A percentile compares a stretch with the other conserved stretches of the same genome.
Conservation (phyloP, 2,113 vertebrate genomes). For the Tapirus terrestris region DNA sequence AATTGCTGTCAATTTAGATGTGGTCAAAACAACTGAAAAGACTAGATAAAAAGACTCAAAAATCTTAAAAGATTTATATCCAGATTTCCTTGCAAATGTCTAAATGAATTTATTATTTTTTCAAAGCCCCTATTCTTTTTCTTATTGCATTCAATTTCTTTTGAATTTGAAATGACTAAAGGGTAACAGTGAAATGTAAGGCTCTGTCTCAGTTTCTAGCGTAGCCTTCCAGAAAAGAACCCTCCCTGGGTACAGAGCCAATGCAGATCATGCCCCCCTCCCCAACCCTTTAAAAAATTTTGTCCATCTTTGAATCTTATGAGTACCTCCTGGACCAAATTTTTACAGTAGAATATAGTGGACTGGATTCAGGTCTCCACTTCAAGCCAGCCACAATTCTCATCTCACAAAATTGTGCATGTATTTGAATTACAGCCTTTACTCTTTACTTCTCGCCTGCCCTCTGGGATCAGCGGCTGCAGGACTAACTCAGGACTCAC, state of each 20-base stretch:
- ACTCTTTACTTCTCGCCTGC: neutral
- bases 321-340: neutral
- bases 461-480: neutral
- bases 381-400: conserved; percentile 15
- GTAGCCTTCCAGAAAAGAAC: neutral
- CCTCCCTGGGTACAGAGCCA: neutral
- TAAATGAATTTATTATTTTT: neutral
- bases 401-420: neutral
- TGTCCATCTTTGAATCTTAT: neutral
- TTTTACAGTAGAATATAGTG: neutral
- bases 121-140: neutral
- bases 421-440: neutral
- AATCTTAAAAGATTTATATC: neutral
- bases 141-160: neutral
- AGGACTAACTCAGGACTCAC: neutral
- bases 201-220: neutral
- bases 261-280: neutral
- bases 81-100: neutral
- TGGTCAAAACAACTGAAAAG: neutral
- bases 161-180: neutral
- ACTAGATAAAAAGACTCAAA: neutral
- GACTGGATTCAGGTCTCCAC: neutral
- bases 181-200: neutral
- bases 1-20: neutral
- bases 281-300: neutral